Evolutionary conservation across 2,113 vertebrate genomes (phyloP), one percentile per base, ranked within the genome.

Genomic region (Mus spicilegus): DNA sequence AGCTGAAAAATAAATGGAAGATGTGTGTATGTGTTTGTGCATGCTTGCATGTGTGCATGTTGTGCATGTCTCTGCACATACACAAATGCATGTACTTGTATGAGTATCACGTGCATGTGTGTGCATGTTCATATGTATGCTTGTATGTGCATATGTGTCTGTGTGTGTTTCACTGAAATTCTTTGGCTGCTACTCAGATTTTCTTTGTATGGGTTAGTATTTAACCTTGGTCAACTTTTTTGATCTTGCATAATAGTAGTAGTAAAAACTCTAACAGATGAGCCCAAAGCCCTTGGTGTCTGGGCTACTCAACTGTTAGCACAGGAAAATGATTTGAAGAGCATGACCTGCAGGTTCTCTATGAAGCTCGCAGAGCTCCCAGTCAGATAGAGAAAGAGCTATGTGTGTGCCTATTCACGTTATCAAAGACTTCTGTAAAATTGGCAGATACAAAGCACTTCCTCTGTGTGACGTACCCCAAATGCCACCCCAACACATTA

Each of bases 341-440:
- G 54, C 65, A 73, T 26, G n/a, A 20, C 19, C 63, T 87, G 12
- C 80, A 49, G 54, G n/a, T 80, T 77, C 67, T 92, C 73, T 46
- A 16, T 5, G 39, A 69, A 82, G 86, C 65, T 54, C 73, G 12
- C 2, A 19, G 87, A 69, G 30, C 17, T 69, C 70, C 58, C 46
- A 67, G 77, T 75, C 33, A 30, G 72, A 67, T 90, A 85, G n/a
- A 63, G 69, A 69, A 69, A 17, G 30, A 92, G 77, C 3, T n/a
- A 28, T 75, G 5, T n/a, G 58, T 76, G n/a, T 69, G 42, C 75
- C 81, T 73, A 42, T 63, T 73, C 86, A 11, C 51, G 19, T 69
- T 75, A 89, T 89, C 93, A 94, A 93, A 93, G 96, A 17, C 56
- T 42, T 89, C 24, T 76, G 42, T 86, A 70, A 95, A 97, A 73